Base-by-base conservation (phyloP, 2,888 invertebrate species). In the Bombylius major region DNA sequence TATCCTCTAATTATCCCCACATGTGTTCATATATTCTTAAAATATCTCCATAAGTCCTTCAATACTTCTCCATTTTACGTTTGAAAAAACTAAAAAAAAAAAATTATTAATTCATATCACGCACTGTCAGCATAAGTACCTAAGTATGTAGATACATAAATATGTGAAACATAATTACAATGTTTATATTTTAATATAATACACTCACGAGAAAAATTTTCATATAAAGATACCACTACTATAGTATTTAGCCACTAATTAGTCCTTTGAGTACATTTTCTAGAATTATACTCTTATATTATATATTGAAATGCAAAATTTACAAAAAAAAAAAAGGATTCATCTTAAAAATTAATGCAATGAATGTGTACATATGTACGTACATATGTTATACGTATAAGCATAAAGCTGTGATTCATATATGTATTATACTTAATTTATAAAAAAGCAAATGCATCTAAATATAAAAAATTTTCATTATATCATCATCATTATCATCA, bases 191-290 rank as follows among this genome's bases (percentile, higher is more conserved):
- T 23, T 23, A 23, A 23, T 23, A 23, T 23, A 23, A 23, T 23
- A 23, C 23, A 23, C 23, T 23, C 23, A 23, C 23, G 23, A 23
- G 23, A 23, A 23, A 23, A 23, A 23, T 36, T 8, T 36, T 8
- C 36, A 8, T 36, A 36, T 36, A 36, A 8, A 36, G 9, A 36
- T 8, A 36, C 6, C 36, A 36, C 39, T 11, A 42, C 11, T 42
- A 42, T 42, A 42, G 7, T 36, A 42, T 11, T 7, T 42, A 42
- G 11, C 39, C 39, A 11, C 53, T 58, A 58, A 58, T 58, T 58
- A 58, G 58, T 55, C 55, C 58, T 58, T 58, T 55, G 58, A 55
- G 53, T 58, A 53, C 55, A 53, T 55, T 55, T 58, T 58, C 55
- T 47, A 42, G 49, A 44, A 57, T 52, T 54, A 51, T 9, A 36